phyloP scores from a whole-genome alignment of 2,888 invertebrate species.

The Pecten maximus region DNA sequence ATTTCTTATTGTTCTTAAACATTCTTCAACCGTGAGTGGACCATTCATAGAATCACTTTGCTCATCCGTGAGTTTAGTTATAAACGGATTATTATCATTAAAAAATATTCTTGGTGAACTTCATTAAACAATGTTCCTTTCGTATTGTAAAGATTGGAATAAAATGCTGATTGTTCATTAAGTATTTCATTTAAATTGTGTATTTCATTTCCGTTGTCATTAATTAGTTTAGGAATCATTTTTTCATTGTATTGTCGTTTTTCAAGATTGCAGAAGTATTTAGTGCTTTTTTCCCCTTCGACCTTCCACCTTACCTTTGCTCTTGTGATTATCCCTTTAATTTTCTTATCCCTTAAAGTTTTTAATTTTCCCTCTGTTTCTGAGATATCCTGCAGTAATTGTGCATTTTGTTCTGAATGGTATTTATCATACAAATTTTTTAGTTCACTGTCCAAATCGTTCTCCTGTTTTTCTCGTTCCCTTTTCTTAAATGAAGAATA shows the following conservation, averaged over 20 bases:
- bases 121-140: slow-evolving; percentile 6
- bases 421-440: slow-evolving; percentile 8
- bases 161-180: slow-evolving; percentile 37
- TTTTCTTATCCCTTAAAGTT: background rate
- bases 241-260: background rate
- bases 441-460: background rate
- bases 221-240: background rate
- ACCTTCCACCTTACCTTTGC: background rate
- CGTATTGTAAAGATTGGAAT: background rate
- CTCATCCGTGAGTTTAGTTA: too few species aligned
- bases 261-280: background rate
- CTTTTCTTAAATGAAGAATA: slow-evolving; percentile 40
- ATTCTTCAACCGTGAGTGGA: too few species aligned
- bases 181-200: background rate
- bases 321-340: background rate
- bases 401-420: slow-evolving; percentile 15
- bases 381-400: background rate
- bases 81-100: too few species aligned
- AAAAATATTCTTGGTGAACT: slow-evolving; percentile 12
- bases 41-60: too few species aligned
- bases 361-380: background rate
- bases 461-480: slow-evolving; percentile 36
- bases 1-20: too few species aligned
- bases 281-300: background rate
- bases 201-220: background rate